Evolutionary conservation across 64 coral and sea anemone genomes (phyloP).

Genomic region (Actinia equina): DNA sequence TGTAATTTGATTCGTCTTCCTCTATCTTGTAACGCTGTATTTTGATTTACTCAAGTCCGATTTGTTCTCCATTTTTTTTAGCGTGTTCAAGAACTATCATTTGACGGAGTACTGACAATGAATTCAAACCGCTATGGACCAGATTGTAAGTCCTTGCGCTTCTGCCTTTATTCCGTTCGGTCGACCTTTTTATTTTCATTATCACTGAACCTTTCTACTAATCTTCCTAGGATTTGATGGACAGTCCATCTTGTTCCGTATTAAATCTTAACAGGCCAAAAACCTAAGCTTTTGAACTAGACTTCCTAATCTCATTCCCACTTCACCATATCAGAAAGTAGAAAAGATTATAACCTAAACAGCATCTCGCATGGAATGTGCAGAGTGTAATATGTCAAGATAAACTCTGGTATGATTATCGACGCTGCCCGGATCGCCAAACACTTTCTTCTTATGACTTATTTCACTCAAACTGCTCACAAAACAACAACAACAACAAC

Average conservation of each 20-base stretch:
- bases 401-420: background rate
- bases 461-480: background rate
- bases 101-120: background rate
- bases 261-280: slow-evolving; percentile 25
- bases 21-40: too few species aligned
- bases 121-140: background rate
- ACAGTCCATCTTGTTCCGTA: background rate
- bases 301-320: slow-evolving; percentile 16
- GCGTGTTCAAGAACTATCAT: background rate
- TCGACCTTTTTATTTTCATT: slow-evolving; percentile 13
- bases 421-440: background rate
- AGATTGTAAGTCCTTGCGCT: background rate
- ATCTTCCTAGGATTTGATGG: slow-evolving; percentile 15
- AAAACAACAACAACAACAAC: too few species aligned
- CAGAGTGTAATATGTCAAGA: background rate
- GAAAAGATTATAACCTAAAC: background rate
- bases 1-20: too few species aligned
- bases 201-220: slow-evolving; percentile 6
- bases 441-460: background rate
- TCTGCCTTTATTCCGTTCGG: background rate
- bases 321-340: slow-evolving; percentile 13
- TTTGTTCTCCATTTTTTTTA: background rate
- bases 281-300: slow-evolving; percentile 27
- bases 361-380: slow-evolving; percentile 2
- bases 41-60: background rate